Conservation (phyloP, 2,113 vertebrate species). For the Neolamprologus hecqui region DNA sequence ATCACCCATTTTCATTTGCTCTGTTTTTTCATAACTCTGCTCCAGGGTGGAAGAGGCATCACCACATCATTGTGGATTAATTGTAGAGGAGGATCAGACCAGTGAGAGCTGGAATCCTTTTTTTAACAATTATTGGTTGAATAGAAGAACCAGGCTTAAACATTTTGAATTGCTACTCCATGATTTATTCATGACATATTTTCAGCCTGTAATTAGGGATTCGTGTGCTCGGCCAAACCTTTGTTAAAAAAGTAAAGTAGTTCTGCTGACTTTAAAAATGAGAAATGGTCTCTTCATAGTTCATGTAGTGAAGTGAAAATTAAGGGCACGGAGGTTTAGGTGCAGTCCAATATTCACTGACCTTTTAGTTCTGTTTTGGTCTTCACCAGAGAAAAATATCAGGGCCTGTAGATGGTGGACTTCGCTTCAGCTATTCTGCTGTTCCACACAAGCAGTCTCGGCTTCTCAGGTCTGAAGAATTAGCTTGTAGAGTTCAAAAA, state of each 20-base stretch:
- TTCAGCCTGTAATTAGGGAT: neutral
- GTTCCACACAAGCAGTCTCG: neutral
- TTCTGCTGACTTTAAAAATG: neutral
- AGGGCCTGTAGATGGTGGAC: neutral
- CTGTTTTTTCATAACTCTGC: neutral
- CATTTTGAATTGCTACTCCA: neutral
- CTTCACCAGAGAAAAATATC: neutral
- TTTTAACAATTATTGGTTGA: neutral
- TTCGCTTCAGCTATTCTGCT: neutral
- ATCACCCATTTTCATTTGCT: neutral
- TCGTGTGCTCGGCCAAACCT: neutral
- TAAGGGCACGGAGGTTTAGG: neutral
- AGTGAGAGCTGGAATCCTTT: neutral
- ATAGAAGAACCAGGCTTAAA: neutral
- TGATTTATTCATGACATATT: neutral
- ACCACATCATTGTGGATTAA: neutral
- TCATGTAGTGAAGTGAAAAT: neutral
- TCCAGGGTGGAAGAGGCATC: neutral
- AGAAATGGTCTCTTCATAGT: neutral
- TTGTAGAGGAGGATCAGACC: neutral
- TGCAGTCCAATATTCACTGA: conserved; percentile 20
- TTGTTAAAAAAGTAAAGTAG: neutral
- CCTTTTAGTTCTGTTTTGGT: conserved; percentile 17
- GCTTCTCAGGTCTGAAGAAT: neutral
- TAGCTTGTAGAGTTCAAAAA: neutral